Conservation (phyloP, 2,113 vertebrate genomes). For the Eretmochelys imbricata region DNA sequence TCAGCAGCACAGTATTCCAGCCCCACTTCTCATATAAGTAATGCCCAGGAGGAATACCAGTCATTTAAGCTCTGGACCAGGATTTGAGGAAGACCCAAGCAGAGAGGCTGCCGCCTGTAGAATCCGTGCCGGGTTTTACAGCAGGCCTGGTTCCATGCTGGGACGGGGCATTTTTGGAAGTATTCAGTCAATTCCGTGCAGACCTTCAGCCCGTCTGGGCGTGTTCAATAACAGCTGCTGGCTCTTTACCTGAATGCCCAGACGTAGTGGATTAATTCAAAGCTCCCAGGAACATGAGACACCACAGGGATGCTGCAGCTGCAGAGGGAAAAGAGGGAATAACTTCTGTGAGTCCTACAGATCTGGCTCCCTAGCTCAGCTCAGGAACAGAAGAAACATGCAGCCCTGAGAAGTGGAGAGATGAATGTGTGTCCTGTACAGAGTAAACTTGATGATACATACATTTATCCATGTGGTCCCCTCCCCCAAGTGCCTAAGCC, state of each 20-base stretch:
- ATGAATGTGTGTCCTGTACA: neutral
- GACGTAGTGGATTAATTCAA: constrained; percentile 39
- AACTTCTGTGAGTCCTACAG: neutral
- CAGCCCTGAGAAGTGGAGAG: neutral
- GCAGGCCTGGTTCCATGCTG: neutral
- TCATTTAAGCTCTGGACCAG: neutral
- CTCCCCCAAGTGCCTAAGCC: neutral
- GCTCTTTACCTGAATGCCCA: constrained; percentile 42
- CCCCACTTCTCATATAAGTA: neutral
- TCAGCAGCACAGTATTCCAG: neutral
- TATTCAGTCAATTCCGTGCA: constrained; percentile 24
- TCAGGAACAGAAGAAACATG: constrained; percentile 13
- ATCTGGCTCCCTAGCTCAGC: neutral
- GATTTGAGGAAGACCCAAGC: neutral
- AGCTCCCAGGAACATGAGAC: neutral
- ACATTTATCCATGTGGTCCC: neutral
- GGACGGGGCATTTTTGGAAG: neutral
- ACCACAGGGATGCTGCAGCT: constrained; percentile 33
- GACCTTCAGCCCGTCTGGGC: constrained; percentile 28
- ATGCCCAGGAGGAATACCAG: neutral
- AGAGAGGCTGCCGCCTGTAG: neutral
- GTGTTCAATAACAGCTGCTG: constrained; percentile 42
- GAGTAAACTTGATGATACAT: neutral
- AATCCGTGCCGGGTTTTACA: constrained; percentile 41
- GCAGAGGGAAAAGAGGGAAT: neutral